These are phyloP conservation scores for Chascanopsetta lugubris DNA, from an alignment of 2,113 vertebrate species.

Conservation along the genomic window DNA sequence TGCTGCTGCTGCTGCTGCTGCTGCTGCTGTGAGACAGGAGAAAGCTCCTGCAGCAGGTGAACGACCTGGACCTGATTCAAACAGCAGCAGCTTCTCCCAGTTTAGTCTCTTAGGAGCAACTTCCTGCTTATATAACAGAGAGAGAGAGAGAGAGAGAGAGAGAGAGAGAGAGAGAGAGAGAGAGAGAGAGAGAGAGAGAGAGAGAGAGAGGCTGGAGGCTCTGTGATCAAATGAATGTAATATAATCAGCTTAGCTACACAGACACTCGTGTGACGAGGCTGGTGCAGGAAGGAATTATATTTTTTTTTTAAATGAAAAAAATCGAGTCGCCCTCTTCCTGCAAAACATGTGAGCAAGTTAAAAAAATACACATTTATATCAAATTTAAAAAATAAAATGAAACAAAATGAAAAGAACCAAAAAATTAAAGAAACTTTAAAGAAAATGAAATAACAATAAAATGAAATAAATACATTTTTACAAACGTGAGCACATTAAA, in stretches of 20 bases:
- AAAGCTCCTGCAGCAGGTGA: neutral
- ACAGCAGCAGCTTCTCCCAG: conserved; percentile 20
- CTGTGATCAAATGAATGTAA: conserved; percentile 22
- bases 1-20: neutral
- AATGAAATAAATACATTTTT: too few species aligned
- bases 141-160: neutral
- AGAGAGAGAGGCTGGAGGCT: neutral
- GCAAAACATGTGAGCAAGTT: too few species aligned
- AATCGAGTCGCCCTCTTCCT: too few species aligned
- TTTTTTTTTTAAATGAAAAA: too few species aligned
- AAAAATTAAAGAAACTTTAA: too few species aligned
- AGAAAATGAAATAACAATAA: too few species aligned
- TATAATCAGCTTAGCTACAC: conserved; percentile 18
- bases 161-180: too few species aligned
- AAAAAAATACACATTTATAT: too few species aligned
- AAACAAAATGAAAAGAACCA: too few species aligned
- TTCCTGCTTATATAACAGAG: conserved; percentile 51
- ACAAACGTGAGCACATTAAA: too few species aligned
- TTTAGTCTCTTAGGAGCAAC: conserved; percentile 33
- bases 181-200: neutral
- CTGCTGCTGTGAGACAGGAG: neutral
- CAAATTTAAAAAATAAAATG: too few species aligned
- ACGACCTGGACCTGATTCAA: conserved; percentile 21
- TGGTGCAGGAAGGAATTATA: too few species aligned
- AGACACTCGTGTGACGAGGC: neutral